These are phyloP conservation scores for Isaurus tuberculatus DNA, from an alignment of 92 coral and sea anemone genomes.

Conservation along the genomic window DNA sequence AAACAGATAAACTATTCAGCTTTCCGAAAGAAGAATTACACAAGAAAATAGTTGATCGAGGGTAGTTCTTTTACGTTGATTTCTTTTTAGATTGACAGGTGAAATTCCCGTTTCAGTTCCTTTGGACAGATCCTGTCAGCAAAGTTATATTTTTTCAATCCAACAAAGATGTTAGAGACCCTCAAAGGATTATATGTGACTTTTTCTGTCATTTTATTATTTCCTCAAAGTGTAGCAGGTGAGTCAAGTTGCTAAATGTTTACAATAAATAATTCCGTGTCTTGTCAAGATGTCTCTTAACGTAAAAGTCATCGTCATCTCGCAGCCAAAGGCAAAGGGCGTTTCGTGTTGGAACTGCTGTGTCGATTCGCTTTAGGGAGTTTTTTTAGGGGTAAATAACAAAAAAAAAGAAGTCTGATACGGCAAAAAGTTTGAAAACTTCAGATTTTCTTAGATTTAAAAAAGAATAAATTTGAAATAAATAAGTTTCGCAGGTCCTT, in stretches of 20 bases:
- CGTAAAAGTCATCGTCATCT: no score
- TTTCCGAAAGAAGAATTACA: neutral
- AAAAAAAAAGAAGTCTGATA: no score
- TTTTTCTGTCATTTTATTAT: slow-evolving; percentile 10
- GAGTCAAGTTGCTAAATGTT: neutral
- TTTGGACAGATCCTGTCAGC: neutral
- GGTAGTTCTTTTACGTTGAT: neutral
- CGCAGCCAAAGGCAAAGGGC: no score
- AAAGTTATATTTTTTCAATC: neutral
- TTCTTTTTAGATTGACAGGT: neutral
- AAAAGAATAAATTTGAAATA: no score
- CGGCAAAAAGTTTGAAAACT: no score
- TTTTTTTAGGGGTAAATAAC: no score
- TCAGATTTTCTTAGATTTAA: no score
- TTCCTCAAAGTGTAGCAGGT: slow-evolving; percentile 46
- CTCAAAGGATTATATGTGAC: slow-evolving; percentile 23
- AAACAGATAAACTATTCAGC: slow-evolving; percentile 18
- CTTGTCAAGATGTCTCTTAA: no score
- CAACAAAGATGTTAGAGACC: slow-evolving; percentile 10
- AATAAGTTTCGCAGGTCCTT: no score
- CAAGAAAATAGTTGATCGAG: neutral
- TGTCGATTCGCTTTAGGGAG: no score
- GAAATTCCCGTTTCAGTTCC: neutral
- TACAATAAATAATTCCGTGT: neutral
- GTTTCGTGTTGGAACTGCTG: no score